Base-by-base conservation (phyloP, 2,797 vertebrate genomes). In the Mycteria americana region DNA sequence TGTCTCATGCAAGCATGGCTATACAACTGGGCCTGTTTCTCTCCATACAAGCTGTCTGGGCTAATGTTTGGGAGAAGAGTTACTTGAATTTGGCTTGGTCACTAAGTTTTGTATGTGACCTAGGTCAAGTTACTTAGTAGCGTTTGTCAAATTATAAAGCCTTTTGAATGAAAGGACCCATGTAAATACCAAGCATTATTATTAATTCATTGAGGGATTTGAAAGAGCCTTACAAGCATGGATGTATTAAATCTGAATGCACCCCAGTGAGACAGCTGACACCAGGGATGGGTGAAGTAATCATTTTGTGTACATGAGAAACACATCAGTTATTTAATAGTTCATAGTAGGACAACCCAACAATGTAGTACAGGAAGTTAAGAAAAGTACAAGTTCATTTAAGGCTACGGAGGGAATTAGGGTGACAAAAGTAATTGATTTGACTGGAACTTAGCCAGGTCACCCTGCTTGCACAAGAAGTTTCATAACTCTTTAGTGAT, bases 91-190 rank as follows among this genome's bases (percentile, higher is more conserved):
- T 93, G 72, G 18, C 74, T 96, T 50, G 45, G 18, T 83, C 43
- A 5, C 48, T 54, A 62, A 39, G 60, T 41, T 75, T 83, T 89
- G 92, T 91, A 3, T 78, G 37, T 94, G 93, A 92, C 73, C 60
- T 54, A 63, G 50, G 72, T 86, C 88, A 85, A 68, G 22, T 93
- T 85, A 67, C 68, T 93, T 84, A 45, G 77, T 77, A 81, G 77
- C 33, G 73, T 89, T 94, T 81, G 39, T 88, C 90, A 95, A 95
- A 95, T 92, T 92, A 90, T 73, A 93, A 97, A 94, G 77, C 76
- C 43, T 93, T 93, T 94, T 79, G 57, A 86, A 67, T 88, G 25
- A 89, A 95, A 90, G 92, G 46, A 88, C 46, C 57, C 31, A 41
- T 88, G 63, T 83, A 92, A 96, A 92, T 95, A 53, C 57, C 85